Evolutionary conservation across 2,113 vertebrate genomes (phyloP), one percentile per base, ranked within the genome.

Genomic region (Suncus etruscus): DNA sequence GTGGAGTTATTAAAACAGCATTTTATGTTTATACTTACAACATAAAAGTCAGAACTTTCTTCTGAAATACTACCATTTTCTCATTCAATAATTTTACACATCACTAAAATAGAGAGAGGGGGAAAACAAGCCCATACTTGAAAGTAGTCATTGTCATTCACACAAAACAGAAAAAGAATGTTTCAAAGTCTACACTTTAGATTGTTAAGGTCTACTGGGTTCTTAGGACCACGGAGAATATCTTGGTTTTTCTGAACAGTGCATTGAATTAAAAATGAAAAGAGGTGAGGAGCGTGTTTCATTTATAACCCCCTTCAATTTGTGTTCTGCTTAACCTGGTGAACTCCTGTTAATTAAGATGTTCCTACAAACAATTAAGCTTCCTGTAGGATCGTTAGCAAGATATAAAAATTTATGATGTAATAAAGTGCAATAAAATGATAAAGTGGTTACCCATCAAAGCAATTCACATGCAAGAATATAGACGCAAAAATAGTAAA

Each of bases 361-460:
- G 95, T 97, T 97, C 96, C 96, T 97, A 98, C 96, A 98, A 98
- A 98, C 97, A 98, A 98, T 98, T 98, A 98, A 97, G 95, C 92
- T 96, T 98, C 97, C 96, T 97, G 96, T 97, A 97, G 97, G 95
- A 98, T 97, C 95, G n/a, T 98, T 98, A 97, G 97, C 95, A 97
- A 98, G 97, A 98, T 96, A 97, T 98, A 98, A 98, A 98, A 98
- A 97, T 98, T 98, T 98, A 98, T 97, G 97, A 97, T 97, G 97
- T 98, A 97, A 97, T 98, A 98, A 98, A 97, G 87, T 90, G 93
- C 95, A 97, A 97, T 98, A 98, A 98, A 98, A 97, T 98, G 97
- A 98, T 97, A 91, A 97, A 97, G 95, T 96, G 95, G 95, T 94
- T 95, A 95, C 83, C 92, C 86, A 96, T 96, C 95, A 96, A 91